Evolutionary conservation across 2,113 vertebrate genomes (phyloP).

Genomic region (Nothobranchius kuhntae): DNA sequence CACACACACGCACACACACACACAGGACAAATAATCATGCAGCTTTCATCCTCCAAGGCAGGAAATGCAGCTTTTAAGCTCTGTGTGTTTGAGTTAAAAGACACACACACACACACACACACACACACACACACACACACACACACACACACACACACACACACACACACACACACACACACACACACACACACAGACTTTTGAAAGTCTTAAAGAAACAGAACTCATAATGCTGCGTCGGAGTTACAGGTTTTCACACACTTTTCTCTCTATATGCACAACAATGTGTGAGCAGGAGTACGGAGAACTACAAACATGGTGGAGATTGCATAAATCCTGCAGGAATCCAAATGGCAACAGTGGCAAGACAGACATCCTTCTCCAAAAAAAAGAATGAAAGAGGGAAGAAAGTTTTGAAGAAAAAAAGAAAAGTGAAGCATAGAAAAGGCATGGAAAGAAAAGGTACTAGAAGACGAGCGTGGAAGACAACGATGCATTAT

Average conservation of each 20-base stretch:
- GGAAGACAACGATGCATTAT: too few species aligned
- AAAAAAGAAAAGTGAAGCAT: background rate
- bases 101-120: slow-evolving; percentile 14
- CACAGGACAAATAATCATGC: slow-evolving; percentile 64
- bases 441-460: too few species aligned
- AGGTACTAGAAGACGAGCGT: too few species aligned
- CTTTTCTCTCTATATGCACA: slow-evolving; percentile 26
- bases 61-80: slow-evolving; percentile 73
- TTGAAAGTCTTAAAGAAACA: slow-evolving; percentile 28
- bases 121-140: background rate
- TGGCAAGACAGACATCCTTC: slow-evolving; percentile 21
- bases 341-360: slow-evolving; percentile 67
- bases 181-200: slow-evolving; percentile 2
- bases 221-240: slow-evolving; percentile 11
- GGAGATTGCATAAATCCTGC: slow-evolving; percentile 53
- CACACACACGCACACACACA: slow-evolving; percentile 45
- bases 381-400: background rate
- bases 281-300: background rate
- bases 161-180: slow-evolving; percentile 2
- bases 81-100: slow-evolving; percentile 59
- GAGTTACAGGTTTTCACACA: slow-evolving; percentile 11
- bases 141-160: slow-evolving; percentile 11
- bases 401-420: background rate
- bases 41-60: slow-evolving; percentile 66
- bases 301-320: slow-evolving; percentile 72